Evolutionary conservation across 30 jellyfish, hydroid and myxozoan genomes (phyloP), one percentile per base, ranked within the genome.

Genomic region (Catostylus mosaicus): DNA sequence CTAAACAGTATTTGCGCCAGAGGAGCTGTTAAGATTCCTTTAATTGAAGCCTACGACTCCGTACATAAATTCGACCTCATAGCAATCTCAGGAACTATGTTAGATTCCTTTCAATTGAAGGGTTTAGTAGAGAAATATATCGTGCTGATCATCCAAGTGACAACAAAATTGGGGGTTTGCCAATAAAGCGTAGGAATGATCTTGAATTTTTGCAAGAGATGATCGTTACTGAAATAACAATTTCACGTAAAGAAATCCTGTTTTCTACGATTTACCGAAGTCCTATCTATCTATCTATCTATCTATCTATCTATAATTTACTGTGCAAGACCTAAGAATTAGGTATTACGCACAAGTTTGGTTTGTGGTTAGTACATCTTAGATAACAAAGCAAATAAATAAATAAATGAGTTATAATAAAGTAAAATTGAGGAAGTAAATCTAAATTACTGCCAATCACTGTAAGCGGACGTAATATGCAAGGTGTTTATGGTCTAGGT

Each of bases 131-230:
- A 32, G 73, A 48, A 50, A 74, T 74, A 22, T 74, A 50, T 71
- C 69, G 83, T n/a, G 40, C 26, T 71, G 83, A 71, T 43, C 83
- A 71, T 56, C 77, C 77, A n/a, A 75, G 87, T 46, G 51, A 75
- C 35, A 23, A 65, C 35, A 75, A 51, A 75, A 75, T 45, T 36
- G 77, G 77, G 46, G 85, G 73, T 46, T 75, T 75, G 87, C 87
- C 87, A 75, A 59, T 75, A 27, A 78, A 35, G 62, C 89, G 89
- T 1, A 78, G 89, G 45, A 78, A 61, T 0, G 82, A 78, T 30
- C 89, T 78, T 24, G 89, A 74, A 45, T 30, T 78, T 3, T 12
- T 78, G 26, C 89, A 78, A 40, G 82, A 78, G 45, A 37, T 63
- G 73, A 24, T 78, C 40, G 76, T 61, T 65, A 9, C 89, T 2